Conservation (phyloP, 1,140 invertebrate species). For the Drosophila sproati region DNA sequence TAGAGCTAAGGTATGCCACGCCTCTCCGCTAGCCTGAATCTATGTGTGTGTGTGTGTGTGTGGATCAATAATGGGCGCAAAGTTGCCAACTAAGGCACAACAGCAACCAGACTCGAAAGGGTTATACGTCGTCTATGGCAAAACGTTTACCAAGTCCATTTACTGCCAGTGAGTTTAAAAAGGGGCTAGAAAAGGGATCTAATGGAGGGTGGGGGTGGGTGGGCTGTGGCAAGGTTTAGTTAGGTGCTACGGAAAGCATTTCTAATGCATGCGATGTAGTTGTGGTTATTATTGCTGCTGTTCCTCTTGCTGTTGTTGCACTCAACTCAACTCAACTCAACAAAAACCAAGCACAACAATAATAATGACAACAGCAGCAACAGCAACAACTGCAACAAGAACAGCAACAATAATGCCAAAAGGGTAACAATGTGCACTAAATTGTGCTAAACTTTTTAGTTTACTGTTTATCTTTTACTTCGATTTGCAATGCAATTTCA, state of each 20-base stretch:
- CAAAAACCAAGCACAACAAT: conserved; percentile 40
- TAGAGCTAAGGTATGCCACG: conserved; percentile 18
- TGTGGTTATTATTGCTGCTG: conserved; percentile 49
- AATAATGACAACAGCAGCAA: conserved; percentile 52
- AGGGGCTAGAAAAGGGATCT: background rate
- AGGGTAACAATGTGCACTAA: conserved; percentile 73
- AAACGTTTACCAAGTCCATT: conserved; percentile 59
- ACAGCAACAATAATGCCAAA: conserved; percentile 51
- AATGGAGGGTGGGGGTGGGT: background rate
- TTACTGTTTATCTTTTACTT: conserved; percentile 32
- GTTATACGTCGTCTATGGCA: conserved; percentile 57
- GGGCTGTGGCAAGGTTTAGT: conserved; percentile 17
- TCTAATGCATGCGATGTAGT: conserved; percentile 49
- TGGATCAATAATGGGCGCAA: conserved; percentile 79
- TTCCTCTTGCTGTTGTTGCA: conserved; percentile 57
- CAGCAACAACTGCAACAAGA: conserved; percentile 31
- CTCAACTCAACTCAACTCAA: conserved; percentile 71
- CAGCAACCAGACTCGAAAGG: conserved; percentile 44
- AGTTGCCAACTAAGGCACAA: conserved; percentile 56
- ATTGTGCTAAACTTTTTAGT: conserved; percentile 71
- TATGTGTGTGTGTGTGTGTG: conserved; percentile 26
- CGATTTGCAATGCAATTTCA: conserved; percentile 23
- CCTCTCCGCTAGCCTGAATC: conserved; percentile 32
- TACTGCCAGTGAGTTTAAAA: conserved; percentile 22
- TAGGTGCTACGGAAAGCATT: conserved; percentile 44